Conservation (phyloP, 2,888 invertebrate species). For the Chaetogeoica ovagalla region DNA sequence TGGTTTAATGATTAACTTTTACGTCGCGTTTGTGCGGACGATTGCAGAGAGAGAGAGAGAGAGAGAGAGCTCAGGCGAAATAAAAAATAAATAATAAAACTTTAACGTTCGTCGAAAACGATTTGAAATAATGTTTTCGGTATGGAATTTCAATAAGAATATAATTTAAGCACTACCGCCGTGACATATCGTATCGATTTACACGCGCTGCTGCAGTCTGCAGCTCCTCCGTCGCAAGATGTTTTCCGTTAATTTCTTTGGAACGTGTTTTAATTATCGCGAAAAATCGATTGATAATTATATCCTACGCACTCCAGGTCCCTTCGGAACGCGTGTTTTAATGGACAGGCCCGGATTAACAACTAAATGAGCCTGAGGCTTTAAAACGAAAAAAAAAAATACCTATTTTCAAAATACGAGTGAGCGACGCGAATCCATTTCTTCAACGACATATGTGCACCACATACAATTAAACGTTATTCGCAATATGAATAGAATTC, state of each 20-base stretch:
- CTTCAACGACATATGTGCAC: too few species aligned
- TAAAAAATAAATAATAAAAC: constrained; percentile 6
- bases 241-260: neutral
- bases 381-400: neutral
- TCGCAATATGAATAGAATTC: too few species aligned
- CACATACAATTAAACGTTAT: too few species aligned
- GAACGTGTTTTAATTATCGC: constrained; percentile 1
- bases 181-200: neutral
- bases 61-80: neutral
- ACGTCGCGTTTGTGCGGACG: neutral
- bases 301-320: too few species aligned
- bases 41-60: neutral
- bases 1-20: constrained; percentile 20
- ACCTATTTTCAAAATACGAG: too few species aligned
- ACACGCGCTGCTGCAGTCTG: neutral
- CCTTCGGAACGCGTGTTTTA: too few species aligned
- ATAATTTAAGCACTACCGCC: neutral
- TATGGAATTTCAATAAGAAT: constrained; percentile 1
- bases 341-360: too few species aligned
- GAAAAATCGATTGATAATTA: constrained; percentile 1
- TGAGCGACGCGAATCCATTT: too few species aligned
- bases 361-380: too few species aligned
- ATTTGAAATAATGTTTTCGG: constrained; percentile 14
- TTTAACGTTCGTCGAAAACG: constrained; percentile 34
- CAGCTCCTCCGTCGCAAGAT: neutral